Base-by-base conservation (phyloP, 1,140 invertebrate species). In the Acyrthosiphon pisum region DNA sequence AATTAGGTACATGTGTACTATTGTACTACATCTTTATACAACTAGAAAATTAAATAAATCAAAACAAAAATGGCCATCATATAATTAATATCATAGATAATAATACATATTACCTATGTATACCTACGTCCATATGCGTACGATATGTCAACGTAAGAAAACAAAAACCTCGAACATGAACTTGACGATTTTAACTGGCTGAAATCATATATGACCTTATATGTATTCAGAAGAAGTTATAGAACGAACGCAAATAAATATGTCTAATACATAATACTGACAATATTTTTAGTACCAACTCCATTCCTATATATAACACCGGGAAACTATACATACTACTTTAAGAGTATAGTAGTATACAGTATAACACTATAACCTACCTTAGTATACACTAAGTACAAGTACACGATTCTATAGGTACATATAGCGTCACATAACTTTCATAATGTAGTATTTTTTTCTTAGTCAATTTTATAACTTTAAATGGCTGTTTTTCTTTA, bases 161-260 rank as follows among this genome's bases (percentile, higher is more conserved):
- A 48, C 18, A 48, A 90, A 56, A 60, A 90, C 89, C 89, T 90
- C 89, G 53, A 90, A 48, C 50, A 53, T 90, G 89, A 90, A 90
- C 53, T 90, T 60, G 89, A 90, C n/a, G 22, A 90, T 41, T 46
- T 0, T 41, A 48, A n/a, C 86, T 50, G n/a, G 20, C 9, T 26
- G 30, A n/a, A 35, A n/a, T 35, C 30, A 18, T 48, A 50, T 46
- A n/a, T 50, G n/a, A 35, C 86, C 46, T 44, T 88, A 26, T 84
- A 26, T 11, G 83, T 84, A 48, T 35, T 87, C 35, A 30, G n/a
- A n/a, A n/a, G n/a, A 76, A n/a, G 60, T n/a, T 76, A n/a, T 76
- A 76, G 0, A 76, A 76, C 14, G 6, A 76, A 76, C 60, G 4
- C 60, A 76, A 76, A 68, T 14, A 68, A n/a, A 68, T 41, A 41